Percentiles rank a stretch among this genome's conserved stretches.
Evolutionary conservation across 2,797 vertebrate species (phyloP).

Genomic region (Euphonia xanthogaster): DNA sequence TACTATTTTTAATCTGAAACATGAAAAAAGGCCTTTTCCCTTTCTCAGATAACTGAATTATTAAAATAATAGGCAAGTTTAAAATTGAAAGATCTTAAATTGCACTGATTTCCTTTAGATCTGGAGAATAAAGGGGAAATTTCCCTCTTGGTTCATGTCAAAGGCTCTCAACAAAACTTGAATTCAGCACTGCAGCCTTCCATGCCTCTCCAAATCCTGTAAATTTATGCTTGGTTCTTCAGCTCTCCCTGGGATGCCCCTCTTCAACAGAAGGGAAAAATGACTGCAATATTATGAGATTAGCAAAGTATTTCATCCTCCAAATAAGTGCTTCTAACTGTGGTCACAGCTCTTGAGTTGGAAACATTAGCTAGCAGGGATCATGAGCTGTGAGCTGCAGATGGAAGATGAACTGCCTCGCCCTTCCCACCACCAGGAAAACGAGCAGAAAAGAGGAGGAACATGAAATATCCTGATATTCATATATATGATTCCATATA

Average conservation of each 20-base stretch:
- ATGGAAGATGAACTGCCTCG: not conserved
- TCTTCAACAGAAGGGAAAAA: not conserved
- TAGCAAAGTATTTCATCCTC: not conserved
- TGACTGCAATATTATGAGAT: not conserved
- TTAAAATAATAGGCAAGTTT: not conserved
- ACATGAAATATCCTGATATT: not conserved
- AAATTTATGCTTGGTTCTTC: not conserved
- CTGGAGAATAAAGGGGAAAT: not conserved
- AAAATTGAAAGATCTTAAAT: not conserved
- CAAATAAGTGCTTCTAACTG: not conserved
- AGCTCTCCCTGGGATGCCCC: not conserved
- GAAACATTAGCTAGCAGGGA: not conserved
- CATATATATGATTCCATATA: not conserved
- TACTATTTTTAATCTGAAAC: not conserved
- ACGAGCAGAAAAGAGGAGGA: not conserved
- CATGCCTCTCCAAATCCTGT: not conserved
- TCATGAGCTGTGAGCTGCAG: not conserved
- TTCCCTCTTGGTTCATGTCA: not conserved
- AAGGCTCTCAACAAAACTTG: not conserved
- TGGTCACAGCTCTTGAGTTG: not conserved
- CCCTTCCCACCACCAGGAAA: not conserved
- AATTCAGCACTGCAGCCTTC: not conserved
- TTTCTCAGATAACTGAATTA: not conserved
- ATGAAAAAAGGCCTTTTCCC: not conserved
- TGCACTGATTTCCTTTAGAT: not conserved